These are phyloP conservation scores for Procambarus clarkii DNA, from an alignment of 1,140 invertebrate species.

Conservation along the genomic window DNA sequence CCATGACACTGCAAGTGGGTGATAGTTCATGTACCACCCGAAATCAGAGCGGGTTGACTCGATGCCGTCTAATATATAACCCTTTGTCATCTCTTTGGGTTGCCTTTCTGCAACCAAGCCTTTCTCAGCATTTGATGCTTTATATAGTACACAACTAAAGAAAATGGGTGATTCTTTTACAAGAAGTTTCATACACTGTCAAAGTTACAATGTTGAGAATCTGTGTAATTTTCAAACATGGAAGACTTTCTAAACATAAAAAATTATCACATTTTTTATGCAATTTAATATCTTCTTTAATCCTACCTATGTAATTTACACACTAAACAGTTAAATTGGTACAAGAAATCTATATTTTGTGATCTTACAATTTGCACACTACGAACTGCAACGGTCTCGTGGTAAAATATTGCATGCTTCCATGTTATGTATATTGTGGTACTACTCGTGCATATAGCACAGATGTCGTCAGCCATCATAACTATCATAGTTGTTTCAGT, in stretches of 20 bases:
- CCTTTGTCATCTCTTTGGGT: neutral
- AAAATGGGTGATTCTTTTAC: neutral
- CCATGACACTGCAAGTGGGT: neutral
- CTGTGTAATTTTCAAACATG: neutral
- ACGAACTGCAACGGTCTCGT: neutral
- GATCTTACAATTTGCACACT: neutral
- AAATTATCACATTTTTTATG: neutral
- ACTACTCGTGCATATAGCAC: neutral
- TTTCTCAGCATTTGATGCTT: neutral
- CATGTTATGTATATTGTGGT: neutral
- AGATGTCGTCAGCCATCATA: neutral
- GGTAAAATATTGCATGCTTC: neutral
- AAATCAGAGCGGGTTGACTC: constrained; percentile 44
- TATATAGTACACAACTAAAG: neutral
- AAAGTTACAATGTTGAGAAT: neutral
- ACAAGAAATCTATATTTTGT: neutral
- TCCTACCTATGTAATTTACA: neutral
- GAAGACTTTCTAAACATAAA: neutral
- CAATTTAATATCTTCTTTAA: neutral
- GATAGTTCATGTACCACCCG: constrained; percentile 2
- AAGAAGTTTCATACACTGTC: neutral
- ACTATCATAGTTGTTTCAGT: neutral
- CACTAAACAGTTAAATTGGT: neutral
- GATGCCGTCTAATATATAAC: constrained; percentile 37
- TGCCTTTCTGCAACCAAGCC: neutral